Evolutionary conservation across 2,797 vertebrate species (phyloP).

Genomic region (Anguilla megastoma): DNA sequence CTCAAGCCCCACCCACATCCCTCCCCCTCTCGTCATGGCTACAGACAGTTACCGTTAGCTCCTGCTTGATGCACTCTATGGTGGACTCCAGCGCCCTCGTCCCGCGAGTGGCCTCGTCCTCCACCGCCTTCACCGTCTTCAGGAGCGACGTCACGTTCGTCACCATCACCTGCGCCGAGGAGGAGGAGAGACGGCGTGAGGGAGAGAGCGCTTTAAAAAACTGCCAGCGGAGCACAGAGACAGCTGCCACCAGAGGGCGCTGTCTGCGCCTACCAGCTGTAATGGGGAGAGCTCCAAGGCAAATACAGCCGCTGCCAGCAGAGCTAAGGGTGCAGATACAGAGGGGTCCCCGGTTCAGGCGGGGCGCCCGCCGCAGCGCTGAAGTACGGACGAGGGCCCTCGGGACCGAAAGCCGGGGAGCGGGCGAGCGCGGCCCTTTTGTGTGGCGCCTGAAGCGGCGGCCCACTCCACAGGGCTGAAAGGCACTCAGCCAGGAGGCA

Average conservation of each 20-base stretch:
- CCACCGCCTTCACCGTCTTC: slow-evolving; percentile 98
- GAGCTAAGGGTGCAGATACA: neutral
- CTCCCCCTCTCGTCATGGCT: neutral
- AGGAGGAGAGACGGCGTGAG: neutral
- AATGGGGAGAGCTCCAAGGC: neutral
- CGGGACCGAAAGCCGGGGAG: neutral
- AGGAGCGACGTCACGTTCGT: slow-evolving; percentile 97
- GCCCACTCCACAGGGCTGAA: neutral
- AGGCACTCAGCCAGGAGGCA: neutral
- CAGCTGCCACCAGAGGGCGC: neutral
- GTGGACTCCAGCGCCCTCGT: slow-evolving; percentile 96
- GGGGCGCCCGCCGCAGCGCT: neutral
- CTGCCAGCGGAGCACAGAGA: neutral
- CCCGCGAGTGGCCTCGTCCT: slow-evolving; percentile 96
- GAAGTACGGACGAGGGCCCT: neutral
- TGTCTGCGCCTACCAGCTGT: too few relatives aligned
- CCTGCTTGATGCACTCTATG: slow-evolving; percentile 98
- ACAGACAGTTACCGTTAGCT: slow-evolving; percentile 81
- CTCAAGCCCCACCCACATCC: neutral
- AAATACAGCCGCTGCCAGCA: neutral
- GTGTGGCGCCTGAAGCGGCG: neutral
- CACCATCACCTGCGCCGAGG: slow-evolving; percentile 88
- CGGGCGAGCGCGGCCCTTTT: neutral
- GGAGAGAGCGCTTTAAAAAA: neutral
- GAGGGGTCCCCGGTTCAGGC: neutral